Conservation (phyloP, 1,140 invertebrate species). For the Sitodiplosis mosellana region DNA sequence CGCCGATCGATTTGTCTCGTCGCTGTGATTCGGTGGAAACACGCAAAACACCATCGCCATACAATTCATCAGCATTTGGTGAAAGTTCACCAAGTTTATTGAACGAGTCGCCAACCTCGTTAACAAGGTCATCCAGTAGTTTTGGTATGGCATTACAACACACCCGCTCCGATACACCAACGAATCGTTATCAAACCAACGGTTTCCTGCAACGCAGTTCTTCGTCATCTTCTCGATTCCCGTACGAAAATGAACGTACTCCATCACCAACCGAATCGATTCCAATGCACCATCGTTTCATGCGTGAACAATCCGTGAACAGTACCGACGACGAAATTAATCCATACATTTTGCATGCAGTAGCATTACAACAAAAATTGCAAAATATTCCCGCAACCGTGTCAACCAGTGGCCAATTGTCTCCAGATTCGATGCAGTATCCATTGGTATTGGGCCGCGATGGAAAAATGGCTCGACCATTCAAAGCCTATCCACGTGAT, state of each 20-base stretch:
- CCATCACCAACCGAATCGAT: neutral
- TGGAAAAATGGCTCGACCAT: conserved; percentile 33
- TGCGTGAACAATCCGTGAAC: neutral
- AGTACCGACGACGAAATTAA: neutral
- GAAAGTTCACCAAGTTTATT: conserved; percentile 4
- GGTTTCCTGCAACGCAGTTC: neutral
- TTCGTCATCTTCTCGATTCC: neutral
- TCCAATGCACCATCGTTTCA: neutral
- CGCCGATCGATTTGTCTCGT: conserved; percentile 17
- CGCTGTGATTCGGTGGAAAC: conserved; percentile 23
- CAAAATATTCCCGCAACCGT: conserved; percentile 1
- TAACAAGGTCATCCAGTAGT: neutral
- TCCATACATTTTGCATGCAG: neutral
- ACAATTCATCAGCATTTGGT: conserved; percentile 17
- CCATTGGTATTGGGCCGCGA: conserved; percentile 10
- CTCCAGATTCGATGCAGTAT: conserved; percentile 3
- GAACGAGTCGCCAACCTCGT: neutral
- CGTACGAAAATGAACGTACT: conserved; percentile 1
- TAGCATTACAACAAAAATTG: neutral
- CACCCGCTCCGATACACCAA: neutral
- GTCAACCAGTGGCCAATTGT: neutral
- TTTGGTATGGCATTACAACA: neutral
- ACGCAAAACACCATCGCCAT: conserved; percentile 21
- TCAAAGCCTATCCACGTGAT: conserved; percentile 54
- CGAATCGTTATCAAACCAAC: neutral